phyloP scores from a whole-genome alignment of 30 jellyfish, hydroid and myxozoan species.

The Haliclystus octoradiatus region DNA sequence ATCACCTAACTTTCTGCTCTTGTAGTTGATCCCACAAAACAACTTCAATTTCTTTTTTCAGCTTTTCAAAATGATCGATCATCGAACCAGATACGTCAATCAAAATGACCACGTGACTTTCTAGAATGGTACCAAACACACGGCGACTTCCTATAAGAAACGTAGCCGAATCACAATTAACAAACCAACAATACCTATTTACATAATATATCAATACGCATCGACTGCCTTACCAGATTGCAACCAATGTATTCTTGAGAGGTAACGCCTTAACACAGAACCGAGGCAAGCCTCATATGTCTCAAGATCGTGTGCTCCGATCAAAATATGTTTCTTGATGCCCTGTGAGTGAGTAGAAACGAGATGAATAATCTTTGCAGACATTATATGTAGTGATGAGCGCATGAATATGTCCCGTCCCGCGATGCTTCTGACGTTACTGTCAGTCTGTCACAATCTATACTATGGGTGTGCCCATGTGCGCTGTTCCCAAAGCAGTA shows the following conservation, averaged over 20 bases:
- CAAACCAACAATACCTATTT: too few species aligned
- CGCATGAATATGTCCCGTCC: too few species aligned
- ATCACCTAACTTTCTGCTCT: constrained; percentile 26
- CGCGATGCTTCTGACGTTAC: too few species aligned
- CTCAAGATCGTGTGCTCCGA: constrained; percentile 49
- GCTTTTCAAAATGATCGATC: constrained; percentile 42
- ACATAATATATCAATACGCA: too few species aligned
- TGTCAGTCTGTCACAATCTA: too few species aligned
- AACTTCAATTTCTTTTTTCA: constrained; percentile 27
- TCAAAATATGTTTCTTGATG: constrained; percentile 25
- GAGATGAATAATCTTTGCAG: too few species aligned
- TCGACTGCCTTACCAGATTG: constrained; percentile 43
- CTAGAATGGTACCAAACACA: constrained; percentile 61
- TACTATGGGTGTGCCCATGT: too few species aligned
- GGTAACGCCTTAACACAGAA: constrained; percentile 32
- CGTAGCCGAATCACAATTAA: too few species aligned
- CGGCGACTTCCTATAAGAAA: constrained; percentile 47
- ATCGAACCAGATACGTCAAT: constrained; percentile 75
- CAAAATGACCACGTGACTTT: constrained; percentile 31
- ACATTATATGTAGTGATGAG: too few species aligned
- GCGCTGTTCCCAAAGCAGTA: too few species aligned
- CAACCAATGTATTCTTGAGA: constrained; percentile 62
- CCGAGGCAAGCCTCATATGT: constrained; percentile 45
- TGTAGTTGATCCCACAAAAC: constrained; percentile 57
- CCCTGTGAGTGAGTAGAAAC: constrained; percentile 44